These are phyloP conservation scores for Prunella strophiata DNA, from an alignment of 2,797 vertebrate genomes.

Conservation along the genomic window DNA sequence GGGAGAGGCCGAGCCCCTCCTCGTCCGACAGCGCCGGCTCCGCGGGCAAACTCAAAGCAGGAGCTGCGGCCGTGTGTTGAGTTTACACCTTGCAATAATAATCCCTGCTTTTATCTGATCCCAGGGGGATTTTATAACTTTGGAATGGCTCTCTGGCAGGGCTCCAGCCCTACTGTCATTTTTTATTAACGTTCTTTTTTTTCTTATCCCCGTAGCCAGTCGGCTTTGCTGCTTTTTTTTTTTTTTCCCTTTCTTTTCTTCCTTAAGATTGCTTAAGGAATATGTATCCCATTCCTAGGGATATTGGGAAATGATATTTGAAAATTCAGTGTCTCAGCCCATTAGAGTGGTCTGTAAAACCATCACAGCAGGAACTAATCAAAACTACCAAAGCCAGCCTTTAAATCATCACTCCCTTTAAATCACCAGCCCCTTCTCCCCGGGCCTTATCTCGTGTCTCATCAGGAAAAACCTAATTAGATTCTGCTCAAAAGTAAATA, in stretches of 20 bases:
- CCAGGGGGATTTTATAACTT: constrained; percentile 69
- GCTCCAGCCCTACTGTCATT: constrained; percentile 65
- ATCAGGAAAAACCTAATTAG: constrained; percentile 50
- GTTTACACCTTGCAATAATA: constrained; percentile 75
- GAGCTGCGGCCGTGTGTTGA: constrained; percentile 65
- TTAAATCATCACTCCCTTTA: not conserved
- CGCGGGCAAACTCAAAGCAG: constrained; percentile 67
- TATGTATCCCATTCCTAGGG: constrained; percentile 38
- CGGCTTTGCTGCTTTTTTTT: not conserved
- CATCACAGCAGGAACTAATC: constrained; percentile 8
- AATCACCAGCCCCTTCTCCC: not conserved
- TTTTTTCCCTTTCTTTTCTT: not conserved
- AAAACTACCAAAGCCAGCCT: constrained; percentile 2
- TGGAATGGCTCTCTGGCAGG: constrained; percentile 65
- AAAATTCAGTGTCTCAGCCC: constrained; percentile 40
- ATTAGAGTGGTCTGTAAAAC: constrained; percentile 56
- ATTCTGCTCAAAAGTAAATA: not conserved
- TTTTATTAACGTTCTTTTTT: constrained; percentile 70
- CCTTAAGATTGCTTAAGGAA: constrained; percentile 31
- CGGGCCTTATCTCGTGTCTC: constrained; percentile 18
- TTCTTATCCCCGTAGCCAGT: not conserved
- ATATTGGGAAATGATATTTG: constrained; percentile 14
- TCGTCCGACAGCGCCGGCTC: constrained; percentile 2
- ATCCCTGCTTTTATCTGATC: constrained; percentile 71
- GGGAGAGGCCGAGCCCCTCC: not conserved